Evolutionary conservation across 2,797 vertebrate genomes (phyloP).

Genomic region (Coilia nasus): DNA sequence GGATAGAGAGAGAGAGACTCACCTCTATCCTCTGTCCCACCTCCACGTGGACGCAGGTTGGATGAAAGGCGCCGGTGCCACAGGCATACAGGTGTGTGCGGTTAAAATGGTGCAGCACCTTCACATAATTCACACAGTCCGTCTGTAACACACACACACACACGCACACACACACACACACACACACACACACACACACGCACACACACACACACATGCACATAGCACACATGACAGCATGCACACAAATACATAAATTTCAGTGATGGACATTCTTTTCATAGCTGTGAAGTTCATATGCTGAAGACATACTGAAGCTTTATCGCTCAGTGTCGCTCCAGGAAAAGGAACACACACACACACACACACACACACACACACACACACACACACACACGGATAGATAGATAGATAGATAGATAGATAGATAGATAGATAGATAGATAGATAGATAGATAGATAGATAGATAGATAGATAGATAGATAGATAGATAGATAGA

Average conservation of each 20-base stretch:
- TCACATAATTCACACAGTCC: constrained; percentile 97
- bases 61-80: constrained; percentile 95
- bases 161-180: constrained; percentile 38
- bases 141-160: constrained; percentile 71
- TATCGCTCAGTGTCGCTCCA: constrained; percentile 51
- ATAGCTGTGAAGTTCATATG: constrained; percentile 52
- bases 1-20: constrained; percentile 52
- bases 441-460: not conserved
- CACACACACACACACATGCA: constrained; percentile 12
- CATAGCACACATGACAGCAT: constrained; percentile 16
- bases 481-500: not conserved
- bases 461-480: constrained; percentile 9
- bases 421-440: no score
- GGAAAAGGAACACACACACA: constrained; percentile 45
- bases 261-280: constrained; percentile 62
- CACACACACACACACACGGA: no score
- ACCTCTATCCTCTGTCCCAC: constrained; percentile 89
- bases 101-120: constrained; percentile 91
- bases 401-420: no score
- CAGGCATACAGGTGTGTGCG: constrained; percentile 92
- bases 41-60: constrained; percentile 88
- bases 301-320: constrained; percentile 33
- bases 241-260: constrained; percentile 20
- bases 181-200: constrained; percentile 28
- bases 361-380: not conserved